Base-by-base conservation (phyloP, 2,113 vertebrate species). In the Paradoxurus hermaphroditus region DNA sequence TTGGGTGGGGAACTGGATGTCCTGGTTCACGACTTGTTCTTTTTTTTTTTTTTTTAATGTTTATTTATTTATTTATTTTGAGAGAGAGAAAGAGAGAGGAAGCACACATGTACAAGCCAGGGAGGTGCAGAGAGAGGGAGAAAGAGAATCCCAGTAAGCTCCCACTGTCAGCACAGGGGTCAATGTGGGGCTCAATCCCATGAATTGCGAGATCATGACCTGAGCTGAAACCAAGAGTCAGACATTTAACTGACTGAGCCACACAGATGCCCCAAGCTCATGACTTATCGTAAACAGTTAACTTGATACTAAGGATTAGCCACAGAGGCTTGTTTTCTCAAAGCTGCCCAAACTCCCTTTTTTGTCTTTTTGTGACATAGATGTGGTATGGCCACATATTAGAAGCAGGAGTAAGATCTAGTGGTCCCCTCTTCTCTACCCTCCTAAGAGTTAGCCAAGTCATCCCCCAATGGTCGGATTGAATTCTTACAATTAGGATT, bases 1-100 rank as follows among this genome's bases (percentile, higher is more conserved):
- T 27, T 34, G 9, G 11, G 5, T 8, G 1, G 5, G 10, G 0
- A 34, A 1, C 3, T 88, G n/a, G 6, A 13, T 2, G 5, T 89
- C 31, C 27, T 44, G 44, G 1, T 13, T 90, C 41, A 23, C 46
- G 36, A 85, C 18, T 73, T 86, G 4, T 11, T 79, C 18, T 53
- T 18, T 53, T 5, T 51, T 51, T 51, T 51, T 51, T 49, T 49
- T 13, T 49, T 49, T 49, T 49, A 49, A 49, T 49, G 46, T 51
- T 51, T 12, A 51, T 51, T 51, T 51, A 51, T 51, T 51, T 51
- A 51, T 51, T 51, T 51, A 51, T 51, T 51, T 13, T 51, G 49
- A 51, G 49, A 51, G 49, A 51, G 49, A 53, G 51, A 53, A 16
- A 16, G 16, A 18, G 51, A 18, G 51, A 18, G 15, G 51, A 5